Base-by-base conservation (phyloP, 1,140 invertebrate species). In the Geopemphigus sp. region DNA sequence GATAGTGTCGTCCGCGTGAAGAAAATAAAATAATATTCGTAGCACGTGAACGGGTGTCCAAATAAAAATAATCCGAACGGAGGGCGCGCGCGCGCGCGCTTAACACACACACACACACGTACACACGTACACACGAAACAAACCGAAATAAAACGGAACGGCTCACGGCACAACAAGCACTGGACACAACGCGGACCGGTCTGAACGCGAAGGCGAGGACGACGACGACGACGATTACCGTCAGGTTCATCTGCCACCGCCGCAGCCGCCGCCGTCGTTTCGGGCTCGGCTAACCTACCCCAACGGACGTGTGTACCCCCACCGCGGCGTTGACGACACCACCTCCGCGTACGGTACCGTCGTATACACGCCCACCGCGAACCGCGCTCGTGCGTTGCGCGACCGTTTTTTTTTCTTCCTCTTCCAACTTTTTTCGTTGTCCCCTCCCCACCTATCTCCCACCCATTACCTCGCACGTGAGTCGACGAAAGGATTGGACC, bases 401-500 rank as follows among this genome's bases (percentile, higher is more conserved):
- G n/a, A 24, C 15, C 47, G 15, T 53, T 54, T 53, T 54, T 68
- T 72, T 72, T 54, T 70, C 47, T 50, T 50, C 11, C 8, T 39
- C 32, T 39, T 39, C 32, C 32, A 8, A 39, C 32, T 39, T 39
- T 39, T 56, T 57, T 59, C 22, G 59, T 32, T 57, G 15, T 26
- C n/a, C 24, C 74, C 14, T 22, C 10, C 19, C 39, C 32, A 8
- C 32, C 32, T 8, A 39, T 3, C 32, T 5, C 50, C 5, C 24
- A 6, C 57, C 39, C 12, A n/a, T 19, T 12, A 10, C 32, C 8
- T 8, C 32, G 32, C 3, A 39, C 32, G 32, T 8, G 32, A 39
- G 32, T 8, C 66, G 14, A n/a, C 57, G 74, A 78, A 78, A 78
- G 74, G 74, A 78, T 78, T 78, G 74, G 74, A n/a, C 74, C 57